Conservation (phyloP, 2,888 invertebrate genomes). For the Polietes domitor region DNA sequence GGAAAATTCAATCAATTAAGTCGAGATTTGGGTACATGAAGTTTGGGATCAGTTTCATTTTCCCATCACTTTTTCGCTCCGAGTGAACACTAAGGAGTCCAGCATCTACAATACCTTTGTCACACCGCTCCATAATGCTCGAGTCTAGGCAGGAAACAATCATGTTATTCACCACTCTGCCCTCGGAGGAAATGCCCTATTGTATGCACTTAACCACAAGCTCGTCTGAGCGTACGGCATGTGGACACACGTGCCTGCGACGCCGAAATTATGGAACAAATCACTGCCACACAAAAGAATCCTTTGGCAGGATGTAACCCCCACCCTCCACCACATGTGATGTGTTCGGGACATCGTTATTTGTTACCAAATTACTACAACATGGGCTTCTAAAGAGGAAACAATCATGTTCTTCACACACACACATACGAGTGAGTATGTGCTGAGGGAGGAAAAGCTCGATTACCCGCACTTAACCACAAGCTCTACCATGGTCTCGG, state of each 20-base stretch:
- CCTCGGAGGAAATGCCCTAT: background rate
- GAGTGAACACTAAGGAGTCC: too few relatives aligned
- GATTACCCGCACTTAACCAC: slow-evolving; percentile 29
- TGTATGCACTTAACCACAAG: slow-evolving; percentile 23
- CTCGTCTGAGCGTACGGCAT: background rate
- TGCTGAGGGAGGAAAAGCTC: slow-evolving; percentile 19
- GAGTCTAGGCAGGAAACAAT: slow-evolving; percentile 23
- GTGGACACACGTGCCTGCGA: slow-evolving; percentile 11
- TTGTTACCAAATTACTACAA: slow-evolving; percentile 20
- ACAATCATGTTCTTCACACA: slow-evolving; percentile 19
- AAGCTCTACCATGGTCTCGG: background rate
- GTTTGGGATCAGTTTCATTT: too few relatives aligned
- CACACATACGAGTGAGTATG: too few relatives aligned
- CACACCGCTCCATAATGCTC: background rate
- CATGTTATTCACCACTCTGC: background rate
- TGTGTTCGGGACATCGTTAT: background rate
- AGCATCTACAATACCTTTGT: background rate
- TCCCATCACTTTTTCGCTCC: too few relatives aligned
- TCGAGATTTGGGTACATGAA: too few relatives aligned
- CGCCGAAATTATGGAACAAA: slow-evolving; percentile 18
- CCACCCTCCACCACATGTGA: background rate
- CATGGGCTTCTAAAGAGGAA: slow-evolving; percentile 10
- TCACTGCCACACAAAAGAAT: background rate
- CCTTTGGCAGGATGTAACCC: slow-evolving; percentile 11
- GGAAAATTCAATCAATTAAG: too few relatives aligned